A percentile compares a stretch with the other conserved stretches of the same genome.
These are phyloP conservation scores for Progne subis DNA, from an alignment of 2,113 vertebrate species.

Conservation along the genomic window DNA sequence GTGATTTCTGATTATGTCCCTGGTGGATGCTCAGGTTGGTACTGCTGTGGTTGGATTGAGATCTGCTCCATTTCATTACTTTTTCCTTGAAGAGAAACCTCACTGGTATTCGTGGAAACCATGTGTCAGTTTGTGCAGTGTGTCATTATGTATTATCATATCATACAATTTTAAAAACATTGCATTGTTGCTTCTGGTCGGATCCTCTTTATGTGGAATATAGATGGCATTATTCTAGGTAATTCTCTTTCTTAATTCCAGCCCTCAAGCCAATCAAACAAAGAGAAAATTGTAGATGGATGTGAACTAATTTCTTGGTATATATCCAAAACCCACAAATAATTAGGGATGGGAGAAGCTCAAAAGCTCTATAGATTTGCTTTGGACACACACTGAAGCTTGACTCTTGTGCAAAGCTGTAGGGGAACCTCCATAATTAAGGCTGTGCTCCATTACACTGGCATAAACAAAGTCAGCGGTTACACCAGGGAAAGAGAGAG, in stretches of 20 bases:
- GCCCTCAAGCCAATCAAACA: slow-evolving; percentile 46
- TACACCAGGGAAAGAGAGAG: slow-evolving; percentile 55
- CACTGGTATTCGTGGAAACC: slow-evolving; percentile 54
- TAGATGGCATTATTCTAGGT: slow-evolving; percentile 53
- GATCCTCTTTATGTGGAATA: slow-evolving; percentile 36
- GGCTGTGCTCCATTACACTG: slow-evolving; percentile 30
- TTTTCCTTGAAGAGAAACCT: slow-evolving; percentile 75
- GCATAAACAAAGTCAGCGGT: slow-evolving; percentile 51
- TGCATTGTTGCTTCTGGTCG: slow-evolving; percentile 46
- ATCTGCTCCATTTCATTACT: slow-evolving; percentile 78
- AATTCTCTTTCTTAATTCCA: slow-evolving; percentile 44
- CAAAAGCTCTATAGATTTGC: slow-evolving; percentile 43
- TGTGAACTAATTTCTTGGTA: slow-evolving; percentile 57
- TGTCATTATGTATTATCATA: slow-evolving; percentile 61
- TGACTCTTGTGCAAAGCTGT: not conserved
- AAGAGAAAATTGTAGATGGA: slow-evolving; percentile 32
- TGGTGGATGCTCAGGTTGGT: slow-evolving; percentile 71
- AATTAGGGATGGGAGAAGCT: slow-evolving; percentile 40
- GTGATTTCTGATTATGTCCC: slow-evolving; percentile 81
- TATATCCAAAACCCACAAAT: slow-evolving; percentile 57
- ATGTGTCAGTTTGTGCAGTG: slow-evolving; percentile 18
- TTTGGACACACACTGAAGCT: slow-evolving; percentile 33
- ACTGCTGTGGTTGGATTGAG: slow-evolving; percentile 76
- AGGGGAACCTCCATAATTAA: slow-evolving; percentile 49
- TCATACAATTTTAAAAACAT: slow-evolving; percentile 48